Base-by-base conservation (phyloP, 2,888 invertebrate genomes). In the Thecocarcelia acutangulata region DNA sequence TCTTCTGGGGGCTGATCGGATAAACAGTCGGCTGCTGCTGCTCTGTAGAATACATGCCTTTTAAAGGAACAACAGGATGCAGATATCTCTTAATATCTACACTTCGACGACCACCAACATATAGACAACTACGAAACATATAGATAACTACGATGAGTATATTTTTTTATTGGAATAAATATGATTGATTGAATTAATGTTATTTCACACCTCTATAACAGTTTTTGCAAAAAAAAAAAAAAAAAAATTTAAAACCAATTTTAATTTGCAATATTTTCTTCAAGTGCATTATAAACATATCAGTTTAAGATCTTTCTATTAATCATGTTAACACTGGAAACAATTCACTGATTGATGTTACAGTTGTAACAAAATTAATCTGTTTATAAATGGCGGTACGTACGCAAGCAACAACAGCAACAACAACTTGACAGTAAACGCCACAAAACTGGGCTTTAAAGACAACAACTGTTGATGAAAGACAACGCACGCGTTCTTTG, bases 311-410 rank as follows among this genome's bases (percentile, higher is more conserved):
- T 61, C 13, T 8, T 8, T 44, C 28, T 17, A 8, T 44, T 63
- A 19, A 61, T 28, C 15, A 54, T 46, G 44, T 73, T 64, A 15
- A 21, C n/a, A 63, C n/a, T 46, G 54, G 13, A 3, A 46, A 42
- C 1, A 33, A 56, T 17, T 37, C 21, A 37, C 4, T 42, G 40
- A 64, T 64, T 64, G 48, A 58, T 66, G 28, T 46, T 48, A 66
- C 74, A 58, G 56, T 56, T 66, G 56, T 42, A 48, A 17, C 40
- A 40, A 3, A 58, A 66, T 5, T 33, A 24, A 66, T 74, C 66
- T 74, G 24, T 13, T 48, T 40, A 40, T 48, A 24, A 66, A 74
- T 46, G 21, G 44, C 8, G 8, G 21, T 44, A 12, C 17, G 37
- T 9, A 15, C 12, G 9, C 42, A 33, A 56, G 4, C 28, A 61